Evolutionary conservation across 1,140 invertebrate species (phyloP).

Genomic region (Heliconius hewitsoni): DNA sequence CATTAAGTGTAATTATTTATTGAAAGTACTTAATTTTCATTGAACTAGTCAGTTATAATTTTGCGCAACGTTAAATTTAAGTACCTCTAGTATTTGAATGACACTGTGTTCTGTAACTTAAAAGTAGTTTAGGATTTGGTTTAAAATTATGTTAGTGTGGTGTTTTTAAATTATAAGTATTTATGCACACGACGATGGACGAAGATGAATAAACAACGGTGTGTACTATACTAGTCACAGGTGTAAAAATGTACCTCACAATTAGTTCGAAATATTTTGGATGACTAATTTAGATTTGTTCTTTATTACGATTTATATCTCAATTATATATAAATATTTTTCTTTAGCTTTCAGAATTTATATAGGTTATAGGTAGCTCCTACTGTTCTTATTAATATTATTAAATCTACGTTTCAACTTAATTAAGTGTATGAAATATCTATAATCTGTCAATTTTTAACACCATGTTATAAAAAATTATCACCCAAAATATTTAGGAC

Average conservation of each 20-base stretch:
- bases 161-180: conserved; percentile 75
- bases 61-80: conserved; percentile 81
- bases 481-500: conserved; percentile 46
- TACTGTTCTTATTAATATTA: neutral
- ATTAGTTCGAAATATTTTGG: conserved; percentile 52
- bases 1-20: conserved; percentile 77
- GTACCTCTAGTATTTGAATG: conserved; percentile 74
- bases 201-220: conserved; percentile 52
- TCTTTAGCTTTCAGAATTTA: conserved; percentile 6
- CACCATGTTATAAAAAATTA: conserved; percentile 7
- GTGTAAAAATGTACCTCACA: conserved; percentile 61
- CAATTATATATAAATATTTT: neutral
- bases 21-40: conserved; percentile 81
- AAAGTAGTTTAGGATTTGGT: conserved; percentile 74
- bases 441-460: neutral
- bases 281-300: conserved; percentile 14
- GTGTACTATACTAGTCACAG: conserved; percentile 76
- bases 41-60: conserved; percentile 81
- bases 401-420: neutral
- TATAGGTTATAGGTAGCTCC: neutral
- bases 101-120: conserved; percentile 77
- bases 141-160: conserved; percentile 79
- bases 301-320: neutral
- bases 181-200: conserved; percentile 54
- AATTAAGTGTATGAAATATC: neutral